Evolutionary conservation across 30 jellyfish, hydroid and myxozoan species (phyloP).

Genomic region (Hydra vulgaris): DNA sequence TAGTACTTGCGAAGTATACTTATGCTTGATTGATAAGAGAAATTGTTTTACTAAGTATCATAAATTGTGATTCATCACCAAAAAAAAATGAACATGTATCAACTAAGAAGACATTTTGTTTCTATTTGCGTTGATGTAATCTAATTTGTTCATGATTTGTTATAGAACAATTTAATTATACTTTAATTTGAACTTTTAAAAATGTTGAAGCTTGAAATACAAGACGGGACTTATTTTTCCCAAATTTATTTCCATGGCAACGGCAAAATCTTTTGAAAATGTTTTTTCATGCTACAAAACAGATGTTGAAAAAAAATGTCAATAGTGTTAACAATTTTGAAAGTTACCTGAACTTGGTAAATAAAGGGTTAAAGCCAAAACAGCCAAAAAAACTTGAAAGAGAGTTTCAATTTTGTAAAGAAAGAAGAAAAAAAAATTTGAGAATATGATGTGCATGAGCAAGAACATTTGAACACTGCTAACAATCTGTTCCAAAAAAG

Average conservation of each 20-base stretch:
- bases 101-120: too few species aligned
- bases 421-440: too few species aligned
- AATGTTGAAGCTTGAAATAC: background rate
- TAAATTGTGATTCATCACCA: slow-evolving; percentile 15
- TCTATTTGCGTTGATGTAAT: too few species aligned
- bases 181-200: background rate
- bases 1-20: slow-evolving; percentile 31
- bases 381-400: too few species aligned
- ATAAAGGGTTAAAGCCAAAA: too few species aligned
- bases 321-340: too few species aligned
- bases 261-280: background rate
- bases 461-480: too few species aligned
- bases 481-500: too few species aligned
- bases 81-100: background rate
- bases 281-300: background rate
- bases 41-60: slow-evolving; percentile 44
- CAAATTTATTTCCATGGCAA: slow-evolving; percentile 2
- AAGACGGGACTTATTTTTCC: background rate
- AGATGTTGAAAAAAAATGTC: too few species aligned
- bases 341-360: slow-evolving; percentile 7
- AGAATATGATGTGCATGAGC: too few species aligned
- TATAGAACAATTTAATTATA: background rate
- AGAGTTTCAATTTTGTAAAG: too few species aligned
- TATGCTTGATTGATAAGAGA: slow-evolving; percentile 24
- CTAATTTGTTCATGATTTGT: background rate